Base-by-base conservation (phyloP, 2,888 invertebrate species). In the Apodemia duryi region DNA sequence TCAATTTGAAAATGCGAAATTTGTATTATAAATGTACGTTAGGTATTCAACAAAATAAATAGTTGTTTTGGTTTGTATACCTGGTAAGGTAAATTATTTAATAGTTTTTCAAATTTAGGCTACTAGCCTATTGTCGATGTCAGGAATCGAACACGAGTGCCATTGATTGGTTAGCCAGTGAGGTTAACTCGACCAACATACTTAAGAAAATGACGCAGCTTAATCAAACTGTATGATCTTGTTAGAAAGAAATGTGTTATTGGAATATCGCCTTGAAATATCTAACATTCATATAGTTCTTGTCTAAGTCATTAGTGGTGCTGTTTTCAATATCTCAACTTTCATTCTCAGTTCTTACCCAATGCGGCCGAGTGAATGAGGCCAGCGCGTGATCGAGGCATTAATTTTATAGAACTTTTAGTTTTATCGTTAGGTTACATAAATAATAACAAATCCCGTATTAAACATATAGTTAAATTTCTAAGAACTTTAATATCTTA, bases 261-360 rank as follows among this genome's bases (percentile, higher is more conserved):
- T 43, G 38, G 46, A 46, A 43, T 43, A 43, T 13, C 13, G 46
- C 11, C 13, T 46, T 11, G 46, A 5, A 46, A 46, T 46, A 46
- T 46, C 46, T 46, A 46, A 46, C 46, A 46, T 46, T 46, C 46
- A 46, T 46, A 46, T 13, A 46, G 46, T 13, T 46, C 46, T 46
- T 46, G 46, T 46, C 21, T 21, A 46, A 46, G 46, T 46, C 46
- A 46, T 46, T 46, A 46, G 46, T 46, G 52, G 49, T 51, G 65
- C 68, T 67, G 70, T 71, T 70, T 73, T 68, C 68, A 72, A 70
- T 70, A 71, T 68, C 70, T 63, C 68, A 66, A 71, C 73, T 71
- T 73, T 73, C 72, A 67, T 73, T 72, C 65, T 54, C 11, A 32
- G 32, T 69, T 46, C 46, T 46, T 70, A 66, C 69, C 70, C 66